Evolutionary conservation across 1,140 invertebrate species (phyloP), one percentile per base, ranked within the genome.

Genomic region (Cepaea nemoralis): DNA sequence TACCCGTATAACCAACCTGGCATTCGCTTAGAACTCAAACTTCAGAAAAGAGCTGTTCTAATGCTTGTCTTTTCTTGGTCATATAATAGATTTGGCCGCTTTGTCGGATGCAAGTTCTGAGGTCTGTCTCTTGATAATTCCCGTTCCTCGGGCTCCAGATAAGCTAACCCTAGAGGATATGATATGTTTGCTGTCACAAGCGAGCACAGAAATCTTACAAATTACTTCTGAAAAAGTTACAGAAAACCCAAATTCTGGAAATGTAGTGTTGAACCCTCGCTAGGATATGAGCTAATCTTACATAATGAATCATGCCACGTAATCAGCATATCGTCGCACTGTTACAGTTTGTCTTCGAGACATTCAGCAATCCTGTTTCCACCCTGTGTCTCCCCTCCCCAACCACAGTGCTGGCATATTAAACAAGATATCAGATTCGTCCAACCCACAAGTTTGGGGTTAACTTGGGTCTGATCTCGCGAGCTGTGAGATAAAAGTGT

Each of bases 401-500:
- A 3, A 55, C 42, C 42, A 45, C 42, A 10, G 42, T 16, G 16
- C 8, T 45, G 8, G 42, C 42, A 45, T 6, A 16, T 16, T 16
- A n/a, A 45, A 45, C 42, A 16, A 10, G 6, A 45, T 10, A 55
- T 55, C 50, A 55, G 50, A 55, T 24, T 24, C 50, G n/a, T 55
- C 50, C 50, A 5, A 24, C 22, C 50, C 50, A 16, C 50, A 55
- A 55, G 22, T 55, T 22, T 14, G 50, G 50, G 50, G 19, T 55
- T 55, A 55, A 55, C 50, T 24, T 59, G 76, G 39, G 35, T 77
- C 22, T 8, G 59, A 42, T n/a, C 55, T 59, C 66, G 48, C 59
- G 74, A n/a, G 48, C 37, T 22, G 35, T 48, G n/a, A 59, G 50
- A 59, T 76, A 39, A n/a, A n/a, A n/a, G n/a, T n/a, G n/a, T n/a